These are phyloP conservation scores for Ataeniobius toweri DNA, from an alignment of 2,797 vertebrate species.

Conservation along the genomic window DNA sequence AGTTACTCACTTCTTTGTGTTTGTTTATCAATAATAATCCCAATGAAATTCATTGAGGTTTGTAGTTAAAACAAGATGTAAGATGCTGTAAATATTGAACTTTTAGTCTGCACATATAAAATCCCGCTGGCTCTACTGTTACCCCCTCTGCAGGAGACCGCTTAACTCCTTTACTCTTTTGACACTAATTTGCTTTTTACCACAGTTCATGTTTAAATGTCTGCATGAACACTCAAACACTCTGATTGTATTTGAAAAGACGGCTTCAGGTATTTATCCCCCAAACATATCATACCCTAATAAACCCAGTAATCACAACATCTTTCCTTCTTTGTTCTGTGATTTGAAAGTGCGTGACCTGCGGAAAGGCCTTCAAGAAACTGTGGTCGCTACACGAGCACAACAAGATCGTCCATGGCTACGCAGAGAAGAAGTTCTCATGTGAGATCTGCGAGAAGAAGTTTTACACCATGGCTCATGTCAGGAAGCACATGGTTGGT, in stretches of 20 bases:
- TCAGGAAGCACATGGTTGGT: slow-evolving; percentile 99
- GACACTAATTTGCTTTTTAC: slow-evolving; percentile 49
- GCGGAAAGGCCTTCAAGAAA: slow-evolving; percentile 97
- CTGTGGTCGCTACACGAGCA: slow-evolving; percentile 98
- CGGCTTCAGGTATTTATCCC: slow-evolving; percentile 10
- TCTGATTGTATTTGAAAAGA: slow-evolving; percentile 30
- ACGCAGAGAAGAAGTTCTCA: slow-evolving; percentile 97
- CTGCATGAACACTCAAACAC: slow-evolving; percentile 41
- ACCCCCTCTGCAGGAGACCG: slow-evolving; percentile 43
- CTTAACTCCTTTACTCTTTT: slow-evolving; percentile 62
- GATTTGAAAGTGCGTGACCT: slow-evolving; percentile 86
- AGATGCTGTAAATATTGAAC: too few species aligned
- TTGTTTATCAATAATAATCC: background rate
- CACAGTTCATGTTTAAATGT: slow-evolving; percentile 42
- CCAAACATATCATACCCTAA: slow-evolving; percentile 8
- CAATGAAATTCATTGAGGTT: background rate
- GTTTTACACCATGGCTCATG: slow-evolving; percentile 99
- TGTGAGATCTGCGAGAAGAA: slow-evolving; percentile 99
- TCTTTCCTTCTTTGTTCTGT: background rate
- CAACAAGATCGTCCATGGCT: slow-evolving; percentile 97
- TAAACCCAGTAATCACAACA: background rate
- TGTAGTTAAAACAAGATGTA: too few species aligned
- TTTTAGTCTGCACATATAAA: slow-evolving; percentile 7
- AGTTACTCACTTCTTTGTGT: background rate
- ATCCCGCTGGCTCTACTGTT: slow-evolving; percentile 37